Evolutionary conservation across 2,113 vertebrate genomes (phyloP), one percentile per base, ranked within the genome.

Genomic region (Apaloderma vittatum): DNA sequence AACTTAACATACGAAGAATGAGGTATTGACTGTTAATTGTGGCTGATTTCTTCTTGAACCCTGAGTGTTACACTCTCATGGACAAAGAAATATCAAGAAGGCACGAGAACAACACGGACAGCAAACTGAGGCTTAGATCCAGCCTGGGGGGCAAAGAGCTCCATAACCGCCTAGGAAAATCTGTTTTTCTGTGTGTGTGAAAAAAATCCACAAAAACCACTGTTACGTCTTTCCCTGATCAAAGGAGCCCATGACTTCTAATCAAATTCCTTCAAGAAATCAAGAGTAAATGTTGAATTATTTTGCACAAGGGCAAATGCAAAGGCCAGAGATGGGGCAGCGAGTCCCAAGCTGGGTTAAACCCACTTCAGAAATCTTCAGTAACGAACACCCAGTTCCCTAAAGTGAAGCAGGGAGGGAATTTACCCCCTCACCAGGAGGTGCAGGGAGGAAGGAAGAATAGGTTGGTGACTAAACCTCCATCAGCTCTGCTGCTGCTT

Each of bases 211-310:
- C 13, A 13, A 46, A 13, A 23, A 61, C 32, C 1, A 8, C 29
- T 27, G 8, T 24, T 43, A 29, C 2, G 30, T 12, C 54, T 67
- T 45, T 43, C 40, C 34, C 22, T 18, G 26, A 9, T 20, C 36
- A 58, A 51, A 58, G 57, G 14, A 75, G 10, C 17, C 43, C 49
- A 71, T 34, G 54, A 83, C 72, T 96, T 97, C 80, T 93, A 45
- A 91, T 17, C 78, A 86, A 86, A 65, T 80, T 96, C 92, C 82
- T 73, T 72, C 78, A 45, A 94, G 78, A 92, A 93, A 89, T 46
- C 8, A 16, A 18, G 29, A 93, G 73, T 71, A 54, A 83, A 72
- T 32, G 72, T 65, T 95, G 90, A 93, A 95, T 95, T 88, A 90
- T 83, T 95, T 72, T 57, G 34, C 65, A 86, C n/a, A 82, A 82